Evolutionary conservation across 2,888 invertebrate species (phyloP).

Genomic region (Megalurothrips usitatus): DNA sequence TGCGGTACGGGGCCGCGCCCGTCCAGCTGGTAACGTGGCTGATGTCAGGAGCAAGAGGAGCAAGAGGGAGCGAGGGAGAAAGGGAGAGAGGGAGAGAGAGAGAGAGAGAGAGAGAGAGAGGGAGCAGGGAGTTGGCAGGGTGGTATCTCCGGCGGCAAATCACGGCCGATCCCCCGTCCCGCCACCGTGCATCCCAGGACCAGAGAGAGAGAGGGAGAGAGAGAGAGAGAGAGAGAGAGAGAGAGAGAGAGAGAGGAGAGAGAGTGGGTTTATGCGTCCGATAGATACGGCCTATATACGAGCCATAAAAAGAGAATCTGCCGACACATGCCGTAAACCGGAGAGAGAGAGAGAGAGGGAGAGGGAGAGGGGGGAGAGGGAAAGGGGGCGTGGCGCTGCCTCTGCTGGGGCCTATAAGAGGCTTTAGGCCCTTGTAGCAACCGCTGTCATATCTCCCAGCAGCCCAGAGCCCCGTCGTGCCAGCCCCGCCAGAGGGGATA

Average conservation of each 20-base stretch:
- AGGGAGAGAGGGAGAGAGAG: background rate
- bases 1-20: no score
- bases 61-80: no score
- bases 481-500: no score
- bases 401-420: background rate
- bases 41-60: background rate
- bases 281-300: constrained; percentile 20
- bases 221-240: no score
- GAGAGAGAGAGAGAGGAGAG: no score
- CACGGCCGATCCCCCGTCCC: background rate
- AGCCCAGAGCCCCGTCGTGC: background rate
- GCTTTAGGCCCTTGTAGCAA: constrained; percentile 22
- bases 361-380: background rate
- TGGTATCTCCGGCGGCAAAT: constrained; percentile 3
- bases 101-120: constrained; percentile 22
- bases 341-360: background rate
- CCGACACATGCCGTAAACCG: constrained; percentile 17
- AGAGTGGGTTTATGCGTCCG: constrained; percentile 13
- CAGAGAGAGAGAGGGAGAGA: no score
- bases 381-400: background rate
- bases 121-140: background rate
- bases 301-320: constrained; percentile 20
- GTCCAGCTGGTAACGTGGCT: no score
- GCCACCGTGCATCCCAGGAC: background rate
- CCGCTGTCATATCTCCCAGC: constrained; percentile 2